Percentiles rank a stretch among this genome's conserved stretches.
phyloP scores from a whole-genome alignment of 2,888 invertebrate genomes.

The Philonicus albiceps region DNA sequence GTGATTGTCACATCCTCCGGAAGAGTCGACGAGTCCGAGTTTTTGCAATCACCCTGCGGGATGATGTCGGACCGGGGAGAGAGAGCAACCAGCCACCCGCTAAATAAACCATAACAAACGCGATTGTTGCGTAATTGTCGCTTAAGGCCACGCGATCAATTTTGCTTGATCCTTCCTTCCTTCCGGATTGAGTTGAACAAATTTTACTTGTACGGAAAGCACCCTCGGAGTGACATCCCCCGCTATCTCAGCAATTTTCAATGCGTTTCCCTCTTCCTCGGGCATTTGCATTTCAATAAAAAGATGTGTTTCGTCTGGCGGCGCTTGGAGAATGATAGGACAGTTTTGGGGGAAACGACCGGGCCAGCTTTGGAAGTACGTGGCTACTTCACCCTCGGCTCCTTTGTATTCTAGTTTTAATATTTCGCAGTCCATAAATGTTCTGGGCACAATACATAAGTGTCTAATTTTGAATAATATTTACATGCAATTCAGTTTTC shows the following conservation, averaged over 20 bases:
- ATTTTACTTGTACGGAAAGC: not conserved
- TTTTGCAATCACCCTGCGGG: not conserved
- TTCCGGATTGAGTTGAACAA: slow-evolving; percentile 43
- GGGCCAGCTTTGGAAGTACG: not conserved
- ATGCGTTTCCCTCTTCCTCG: not conserved
- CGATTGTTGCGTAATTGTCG: slow-evolving; percentile 48
- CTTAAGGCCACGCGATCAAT: slow-evolving; percentile 49
- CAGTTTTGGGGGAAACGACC: not conserved
- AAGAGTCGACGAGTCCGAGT: slow-evolving; percentile 16
- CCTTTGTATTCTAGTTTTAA: not conserved
- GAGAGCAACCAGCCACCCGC: slow-evolving; percentile 5
- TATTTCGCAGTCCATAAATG: not conserved
- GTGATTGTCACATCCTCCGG: slow-evolving; percentile 46
- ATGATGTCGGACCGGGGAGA: not conserved
- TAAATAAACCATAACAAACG: slow-evolving; percentile 46
- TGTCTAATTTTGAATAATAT: not conserved
- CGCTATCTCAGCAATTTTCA: slow-evolving; percentile 6
- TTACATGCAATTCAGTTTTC: not conserved
- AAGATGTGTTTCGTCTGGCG: not conserved
- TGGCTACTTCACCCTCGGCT: not conserved
- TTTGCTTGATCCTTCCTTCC: slow-evolving; percentile 45
- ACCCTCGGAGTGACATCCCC: not conserved
- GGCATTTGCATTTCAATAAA: slow-evolving; percentile 35
- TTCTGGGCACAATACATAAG: not conserved
- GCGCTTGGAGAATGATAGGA: not conserved